These are phyloP conservation scores for Catocala fraxini DNA, from an alignment of 2,888 invertebrate species.

Conservation along the genomic window DNA sequence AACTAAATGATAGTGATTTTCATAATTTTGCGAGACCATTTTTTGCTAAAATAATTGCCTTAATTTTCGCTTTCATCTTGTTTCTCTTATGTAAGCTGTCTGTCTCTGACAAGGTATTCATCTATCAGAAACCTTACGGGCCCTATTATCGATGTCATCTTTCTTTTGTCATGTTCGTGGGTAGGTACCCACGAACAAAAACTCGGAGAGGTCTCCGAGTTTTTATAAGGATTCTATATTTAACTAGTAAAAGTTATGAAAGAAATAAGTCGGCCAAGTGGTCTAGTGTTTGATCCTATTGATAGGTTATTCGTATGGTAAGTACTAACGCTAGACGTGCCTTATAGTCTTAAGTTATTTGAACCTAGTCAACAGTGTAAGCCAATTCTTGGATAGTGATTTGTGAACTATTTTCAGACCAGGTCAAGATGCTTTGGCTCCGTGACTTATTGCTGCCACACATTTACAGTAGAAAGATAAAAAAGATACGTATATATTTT, in stretches of 20 bases:
- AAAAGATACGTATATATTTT: too few relatives aligned
- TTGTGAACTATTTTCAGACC: too few relatives aligned
- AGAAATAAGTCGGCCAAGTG: neutral
- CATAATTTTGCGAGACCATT: neutral
- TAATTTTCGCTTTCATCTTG: constrained; percentile 7
- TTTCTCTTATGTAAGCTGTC: constrained; percentile 14
- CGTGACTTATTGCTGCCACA: too few relatives aligned
- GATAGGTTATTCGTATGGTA: neutral
- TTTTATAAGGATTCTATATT: neutral
- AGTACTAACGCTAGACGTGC: neutral
- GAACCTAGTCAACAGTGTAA: too few relatives aligned
- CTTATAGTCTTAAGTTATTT: too few relatives aligned
- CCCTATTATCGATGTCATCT: constrained; percentile 22
- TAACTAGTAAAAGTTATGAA: neutral
- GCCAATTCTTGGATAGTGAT: too few relatives aligned
- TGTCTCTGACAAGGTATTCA: constrained; percentile 21
- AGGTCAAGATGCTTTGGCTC: too few relatives aligned
- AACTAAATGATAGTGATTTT: too few relatives aligned
- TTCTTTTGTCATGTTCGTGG: constrained; percentile 4
- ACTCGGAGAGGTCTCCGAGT: too few relatives aligned
- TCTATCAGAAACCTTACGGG: constrained; percentile 4
- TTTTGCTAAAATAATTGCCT: constrained; percentile 3
- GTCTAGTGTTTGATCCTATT: neutral
- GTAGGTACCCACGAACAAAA: too few relatives aligned
- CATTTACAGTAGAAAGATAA: too few relatives aligned